Conservation (phyloP, 35 echinoderm and acorn worm species). For the Holothuria glaberrima region DNA sequence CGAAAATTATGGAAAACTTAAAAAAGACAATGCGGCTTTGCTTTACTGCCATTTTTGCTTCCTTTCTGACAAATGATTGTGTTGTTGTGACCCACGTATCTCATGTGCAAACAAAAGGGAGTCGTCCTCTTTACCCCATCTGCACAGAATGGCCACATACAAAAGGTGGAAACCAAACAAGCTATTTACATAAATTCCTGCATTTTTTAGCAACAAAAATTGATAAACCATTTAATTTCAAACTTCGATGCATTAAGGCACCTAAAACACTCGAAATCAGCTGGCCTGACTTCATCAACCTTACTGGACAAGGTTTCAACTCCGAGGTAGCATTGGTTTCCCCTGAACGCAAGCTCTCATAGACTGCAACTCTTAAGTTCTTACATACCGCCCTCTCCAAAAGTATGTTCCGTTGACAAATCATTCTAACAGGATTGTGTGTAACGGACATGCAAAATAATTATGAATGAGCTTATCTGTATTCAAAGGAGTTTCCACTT, state of each 20-base stretch:
- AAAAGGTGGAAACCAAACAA: conserved; percentile 55
- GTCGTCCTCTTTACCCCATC: not conserved
- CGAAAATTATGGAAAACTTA: too few species aligned
- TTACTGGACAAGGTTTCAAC: conserved; percentile 46
- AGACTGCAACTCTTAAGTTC: conserved; percentile 31
- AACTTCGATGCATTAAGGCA: conserved; percentile 64
- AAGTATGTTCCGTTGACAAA: conserved; percentile 21
- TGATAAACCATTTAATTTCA: conserved; percentile 51
- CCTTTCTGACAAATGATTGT: conserved; percentile 27
- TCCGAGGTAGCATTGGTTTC: conserved; percentile 53
- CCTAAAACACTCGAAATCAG: conserved; percentile 42
- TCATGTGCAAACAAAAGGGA: not conserved
- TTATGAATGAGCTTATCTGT: too few species aligned
- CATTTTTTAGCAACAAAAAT: conserved; percentile 55
- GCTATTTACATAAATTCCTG: conserved; percentile 64
- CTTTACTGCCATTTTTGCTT: too few species aligned
- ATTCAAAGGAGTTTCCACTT: too few species aligned
- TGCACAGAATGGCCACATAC: too few species aligned
- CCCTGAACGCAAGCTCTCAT: conserved; percentile 53
- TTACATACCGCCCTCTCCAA: conserved; percentile 51
- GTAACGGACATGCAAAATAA: too few species aligned
- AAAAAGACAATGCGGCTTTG: too few species aligned
- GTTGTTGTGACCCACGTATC: not conserved
- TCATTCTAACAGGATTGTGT: too few species aligned
- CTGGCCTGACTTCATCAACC: conserved; percentile 41